Evolutionary conservation across 2,888 invertebrate species (phyloP).

Genomic region (Caenorhabditis parvicauda): DNA sequence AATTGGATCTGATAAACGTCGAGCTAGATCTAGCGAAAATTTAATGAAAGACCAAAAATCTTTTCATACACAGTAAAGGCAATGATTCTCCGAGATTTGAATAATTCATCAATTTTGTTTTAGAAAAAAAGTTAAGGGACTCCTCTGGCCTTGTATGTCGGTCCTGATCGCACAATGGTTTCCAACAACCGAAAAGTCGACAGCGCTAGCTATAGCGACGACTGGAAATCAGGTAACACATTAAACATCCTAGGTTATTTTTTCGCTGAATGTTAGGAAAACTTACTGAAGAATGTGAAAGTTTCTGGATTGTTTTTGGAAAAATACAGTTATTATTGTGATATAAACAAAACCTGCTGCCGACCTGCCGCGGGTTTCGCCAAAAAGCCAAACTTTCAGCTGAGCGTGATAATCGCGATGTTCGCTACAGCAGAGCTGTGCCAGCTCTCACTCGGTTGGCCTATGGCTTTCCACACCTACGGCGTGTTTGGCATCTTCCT

Average conservation of each 20-base stretch:
- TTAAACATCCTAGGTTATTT: background rate
- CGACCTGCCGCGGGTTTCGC: no score
- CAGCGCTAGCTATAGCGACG: slow-evolving; percentile 57
- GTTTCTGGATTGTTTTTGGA: background rate
- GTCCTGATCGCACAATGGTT: slow-evolving; percentile 60
- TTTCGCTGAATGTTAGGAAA: no score
- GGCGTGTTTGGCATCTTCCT: slow-evolving; percentile 49
- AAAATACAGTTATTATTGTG: background rate
- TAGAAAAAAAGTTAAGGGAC: slow-evolving; percentile 37
- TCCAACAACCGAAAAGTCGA: slow-evolving; percentile 56
- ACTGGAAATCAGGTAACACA: slow-evolving; percentile 59
- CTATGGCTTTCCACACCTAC: slow-evolving; percentile 60
- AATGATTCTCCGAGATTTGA: no score
- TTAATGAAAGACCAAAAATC: no score
- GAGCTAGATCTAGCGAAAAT: no score
- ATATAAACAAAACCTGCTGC: background rate
- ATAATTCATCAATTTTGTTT: background rate
- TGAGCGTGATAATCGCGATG: slow-evolving; percentile 60
- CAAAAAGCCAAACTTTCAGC: no score
- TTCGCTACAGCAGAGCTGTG: slow-evolving; percentile 60
- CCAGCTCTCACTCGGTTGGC: slow-evolving; percentile 58
- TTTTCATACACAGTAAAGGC: no score
- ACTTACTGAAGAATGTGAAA: no score
- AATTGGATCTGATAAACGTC: no score
- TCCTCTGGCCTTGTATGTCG: slow-evolving; percentile 60